Conservation (phyloP, 2,797 vertebrate species). For the Cuculus canorus region DNA sequence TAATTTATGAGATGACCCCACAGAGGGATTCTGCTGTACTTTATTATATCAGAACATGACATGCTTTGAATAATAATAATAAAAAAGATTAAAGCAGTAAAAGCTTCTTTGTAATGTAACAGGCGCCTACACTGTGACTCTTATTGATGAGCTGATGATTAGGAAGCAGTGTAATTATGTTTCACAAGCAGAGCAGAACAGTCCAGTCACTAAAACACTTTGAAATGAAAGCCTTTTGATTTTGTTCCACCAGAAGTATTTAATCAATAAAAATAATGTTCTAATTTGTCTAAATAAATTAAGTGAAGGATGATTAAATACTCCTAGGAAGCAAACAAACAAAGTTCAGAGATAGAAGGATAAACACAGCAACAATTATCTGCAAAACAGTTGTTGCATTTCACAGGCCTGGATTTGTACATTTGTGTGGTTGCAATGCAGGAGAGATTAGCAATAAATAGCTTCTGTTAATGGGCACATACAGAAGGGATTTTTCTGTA, state of each 20-base stretch:
- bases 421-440: background rate
- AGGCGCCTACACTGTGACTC: constrained; percentile 75
- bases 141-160: constrained; percentile 76
- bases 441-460: background rate
- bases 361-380: constrained; percentile 23
- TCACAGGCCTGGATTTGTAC: background rate
- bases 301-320: constrained; percentile 65
- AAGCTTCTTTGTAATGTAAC: constrained; percentile 74
- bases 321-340: constrained; percentile 53
- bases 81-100: constrained; percentile 79
- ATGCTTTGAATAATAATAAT: constrained; percentile 70
- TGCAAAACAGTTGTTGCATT: constrained; percentile 3
- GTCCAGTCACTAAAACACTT: constrained; percentile 70
- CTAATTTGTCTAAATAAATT: constrained; percentile 72
- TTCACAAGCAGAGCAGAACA: constrained; percentile 76
- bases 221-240: constrained; percentile 74
- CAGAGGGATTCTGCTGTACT: constrained; percentile 46
- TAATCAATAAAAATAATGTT: constrained; percentile 74
- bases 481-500: background rate
- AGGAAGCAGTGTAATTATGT: constrained; percentile 76
- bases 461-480: background rate
- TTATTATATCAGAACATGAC: constrained; percentile 76
- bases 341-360: constrained; percentile 18
- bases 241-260: constrained; percentile 65
- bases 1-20: constrained; percentile 67